Percentiles rank a stretch among this genome's conserved stretches.
Evolutionary conservation across 2,888 invertebrate species (phyloP).

Genomic region (Sturmia bella): DNA sequence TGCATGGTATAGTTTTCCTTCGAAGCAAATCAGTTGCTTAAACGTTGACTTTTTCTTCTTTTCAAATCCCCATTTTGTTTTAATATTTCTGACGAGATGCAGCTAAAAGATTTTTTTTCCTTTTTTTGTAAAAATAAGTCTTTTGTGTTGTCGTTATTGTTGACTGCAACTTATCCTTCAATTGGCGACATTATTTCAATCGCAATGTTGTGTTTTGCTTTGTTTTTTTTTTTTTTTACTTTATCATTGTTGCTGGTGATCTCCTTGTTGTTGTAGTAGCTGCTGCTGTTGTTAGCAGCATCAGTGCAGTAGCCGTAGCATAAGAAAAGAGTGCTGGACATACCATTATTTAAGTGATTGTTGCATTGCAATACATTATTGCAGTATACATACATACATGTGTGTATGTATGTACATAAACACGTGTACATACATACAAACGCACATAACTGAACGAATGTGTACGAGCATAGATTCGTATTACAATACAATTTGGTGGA

Average conservation of each 20-base stretch:
- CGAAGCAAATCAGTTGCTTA: slow-evolving; percentile 11
- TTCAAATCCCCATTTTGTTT: slow-evolving; percentile 54
- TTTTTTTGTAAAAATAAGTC: slow-evolving; percentile 30
- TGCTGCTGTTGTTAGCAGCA: slow-evolving; percentile 40
- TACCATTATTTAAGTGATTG: slow-evolving; percentile 70
- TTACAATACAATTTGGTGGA: slow-evolving; percentile 65
- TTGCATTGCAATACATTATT: slow-evolving; percentile 60
- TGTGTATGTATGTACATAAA: neutral
- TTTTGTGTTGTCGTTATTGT: slow-evolving; percentile 69
- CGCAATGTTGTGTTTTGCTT: slow-evolving; percentile 45
- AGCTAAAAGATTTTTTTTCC: neutral
- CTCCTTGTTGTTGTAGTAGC: slow-evolving; percentile 32
- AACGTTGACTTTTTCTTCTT: slow-evolving; percentile 6
- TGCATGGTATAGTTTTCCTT: neutral
- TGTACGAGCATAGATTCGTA: slow-evolving; percentile 2
- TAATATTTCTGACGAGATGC: slow-evolving; percentile 57
- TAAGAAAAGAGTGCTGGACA: slow-evolving; percentile 57
- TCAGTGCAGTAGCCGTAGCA: slow-evolving; percentile 44
- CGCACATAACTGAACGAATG: neutral
- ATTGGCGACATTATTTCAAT: slow-evolving; percentile 78
- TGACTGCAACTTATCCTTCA: slow-evolving; percentile 76
- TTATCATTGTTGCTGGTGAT: slow-evolving; percentile 55
- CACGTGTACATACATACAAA: slow-evolving; percentile 9
- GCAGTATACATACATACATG: slow-evolving; percentile 16
- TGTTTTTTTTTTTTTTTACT: slow-evolving; percentile 20